A percentile compares a stretch with the other conserved stretches of the same genome.
Evolutionary conservation across 2,888 invertebrate genomes (phyloP).

Genomic region (Harmothoe impar): DNA sequence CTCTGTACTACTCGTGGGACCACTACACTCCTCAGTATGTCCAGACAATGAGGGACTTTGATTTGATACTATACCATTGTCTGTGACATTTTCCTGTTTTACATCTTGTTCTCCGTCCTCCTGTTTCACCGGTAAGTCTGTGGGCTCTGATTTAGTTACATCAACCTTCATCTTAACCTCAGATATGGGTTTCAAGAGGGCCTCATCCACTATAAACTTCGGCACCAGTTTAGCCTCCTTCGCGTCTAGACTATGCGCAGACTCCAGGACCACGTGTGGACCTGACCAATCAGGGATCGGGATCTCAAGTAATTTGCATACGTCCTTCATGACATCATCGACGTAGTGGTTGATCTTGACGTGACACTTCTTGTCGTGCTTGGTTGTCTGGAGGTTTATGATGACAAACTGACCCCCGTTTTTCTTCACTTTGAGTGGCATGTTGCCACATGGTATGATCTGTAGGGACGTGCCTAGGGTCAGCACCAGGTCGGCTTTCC

Average conservation of each 20-base stretch:
- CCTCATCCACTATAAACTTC: slow-evolving; percentile 39
- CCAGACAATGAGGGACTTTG: too few species aligned
- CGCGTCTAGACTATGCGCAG: slow-evolving; percentile 79
- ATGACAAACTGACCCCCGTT: slow-evolving; percentile 94
- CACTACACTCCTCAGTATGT: background rate
- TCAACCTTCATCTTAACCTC: background rate
- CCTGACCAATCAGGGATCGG: slow-evolving; percentile 89
- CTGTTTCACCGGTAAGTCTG: background rate
- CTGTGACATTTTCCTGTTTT: background rate
- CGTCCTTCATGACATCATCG: slow-evolving; percentile 88
- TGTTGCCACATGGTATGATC: slow-evolving; percentile 97
- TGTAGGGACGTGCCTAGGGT: slow-evolving; percentile 98
- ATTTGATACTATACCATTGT: too few species aligned
- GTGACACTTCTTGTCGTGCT: slow-evolving; percentile 95
- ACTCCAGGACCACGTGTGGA: slow-evolving; percentile 74
- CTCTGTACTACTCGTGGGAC: background rate
- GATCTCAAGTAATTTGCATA: slow-evolving; percentile 87
- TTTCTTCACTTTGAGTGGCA: slow-evolving; percentile 92
- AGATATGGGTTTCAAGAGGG: background rate
- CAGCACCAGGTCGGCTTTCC: slow-evolving; percentile 95
- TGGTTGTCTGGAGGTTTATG: slow-evolving; percentile 98
- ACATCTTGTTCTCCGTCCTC: background rate
- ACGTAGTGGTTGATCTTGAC: slow-evolving; percentile 94
- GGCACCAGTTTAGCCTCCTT: slow-evolving; percentile 65
- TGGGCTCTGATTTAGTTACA: background rate